phyloP scores from a whole-genome alignment of 64 coral and sea anemone species.

The Pachyseris speciosa region DNA sequence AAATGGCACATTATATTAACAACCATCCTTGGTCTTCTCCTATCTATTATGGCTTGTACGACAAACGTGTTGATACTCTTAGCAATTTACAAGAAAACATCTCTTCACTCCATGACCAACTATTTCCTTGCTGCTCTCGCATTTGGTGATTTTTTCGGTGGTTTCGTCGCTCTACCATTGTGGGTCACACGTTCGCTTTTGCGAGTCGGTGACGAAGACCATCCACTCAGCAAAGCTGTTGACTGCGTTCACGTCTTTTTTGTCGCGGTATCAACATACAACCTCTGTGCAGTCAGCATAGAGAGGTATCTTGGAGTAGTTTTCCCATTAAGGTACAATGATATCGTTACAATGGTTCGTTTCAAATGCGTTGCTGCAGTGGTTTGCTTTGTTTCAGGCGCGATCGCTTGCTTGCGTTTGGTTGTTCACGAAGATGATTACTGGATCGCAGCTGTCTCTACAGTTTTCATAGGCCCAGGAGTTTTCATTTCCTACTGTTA shows the following conservation, averaged over 20 bases:
- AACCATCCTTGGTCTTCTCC: not conserved
- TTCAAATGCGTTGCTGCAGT: not conserved
- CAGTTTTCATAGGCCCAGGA: not conserved
- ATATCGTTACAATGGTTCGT: not conserved
- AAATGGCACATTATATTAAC: constrained; percentile 16
- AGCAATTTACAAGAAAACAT: not conserved
- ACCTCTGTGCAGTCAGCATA: constrained; percentile 20
- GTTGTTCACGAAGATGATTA: not conserved
- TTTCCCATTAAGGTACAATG: constrained; percentile 7
- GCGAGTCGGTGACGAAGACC: not conserved
- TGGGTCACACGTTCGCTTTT: constrained; percentile 17
- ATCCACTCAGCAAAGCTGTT: not conserved
- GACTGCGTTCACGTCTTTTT: constrained; percentile 35
- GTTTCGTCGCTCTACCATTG: not conserved
- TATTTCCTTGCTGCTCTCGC: constrained; percentile 28
- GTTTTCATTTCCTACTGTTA: constrained; percentile 13
- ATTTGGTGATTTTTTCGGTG: constrained; percentile 11
- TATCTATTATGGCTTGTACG: not conserved
- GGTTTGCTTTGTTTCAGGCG: not conserved
- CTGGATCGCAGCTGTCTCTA: constrained; percentile 3
- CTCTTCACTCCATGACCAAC: constrained; percentile 24
- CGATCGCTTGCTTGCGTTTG: constrained; percentile 6
- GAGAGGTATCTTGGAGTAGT: constrained; percentile 15
- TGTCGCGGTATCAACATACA: constrained; percentile 28
- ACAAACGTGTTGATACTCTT: constrained; percentile 15